These are phyloP conservation scores for Ophonus ardosiacus DNA, from an alignment of 2,888 invertebrate genomes.

Conservation along the genomic window DNA sequence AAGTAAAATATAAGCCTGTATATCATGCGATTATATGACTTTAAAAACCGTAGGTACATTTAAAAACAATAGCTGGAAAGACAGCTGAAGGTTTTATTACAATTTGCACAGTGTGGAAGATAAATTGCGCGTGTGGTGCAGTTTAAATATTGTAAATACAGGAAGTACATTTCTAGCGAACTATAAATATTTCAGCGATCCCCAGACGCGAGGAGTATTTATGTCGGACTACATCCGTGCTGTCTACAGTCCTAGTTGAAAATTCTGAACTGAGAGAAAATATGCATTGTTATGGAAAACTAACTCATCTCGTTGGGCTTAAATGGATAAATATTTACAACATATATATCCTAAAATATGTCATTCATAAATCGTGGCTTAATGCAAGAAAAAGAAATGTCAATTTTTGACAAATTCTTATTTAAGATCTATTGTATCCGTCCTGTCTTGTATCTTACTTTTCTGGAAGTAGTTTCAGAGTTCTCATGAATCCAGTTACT, in stretches of 20 bases:
- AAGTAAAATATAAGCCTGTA: not conserved
- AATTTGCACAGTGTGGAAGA: not conserved
- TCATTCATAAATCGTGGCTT: no score
- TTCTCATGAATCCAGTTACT: no score
- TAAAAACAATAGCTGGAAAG: not conserved
- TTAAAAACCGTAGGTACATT: not conserved
- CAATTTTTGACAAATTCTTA: no score
- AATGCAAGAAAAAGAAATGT: no score
- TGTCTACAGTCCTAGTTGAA: not conserved
- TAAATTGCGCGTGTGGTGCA: not conserved
- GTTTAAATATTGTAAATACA: conserved; percentile 32
- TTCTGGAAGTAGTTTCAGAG: no score
- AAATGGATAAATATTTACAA: no score
- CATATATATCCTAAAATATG: no score
- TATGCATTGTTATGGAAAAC: not conserved
- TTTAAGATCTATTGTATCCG: no score
- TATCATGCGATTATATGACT: not conserved
- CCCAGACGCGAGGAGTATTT: conserved; percentile 19
- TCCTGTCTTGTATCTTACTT: no score
- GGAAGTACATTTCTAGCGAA: conserved; percentile 9
- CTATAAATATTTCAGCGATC: conserved; percentile 23
- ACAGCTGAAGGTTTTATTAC: not conserved
- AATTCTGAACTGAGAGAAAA: not conserved
- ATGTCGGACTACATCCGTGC: not conserved
- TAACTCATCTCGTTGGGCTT: not conserved